Evolutionary conservation across 2,888 invertebrate genomes (phyloP).

Genomic region (Clepsis dumicolana): DNA sequence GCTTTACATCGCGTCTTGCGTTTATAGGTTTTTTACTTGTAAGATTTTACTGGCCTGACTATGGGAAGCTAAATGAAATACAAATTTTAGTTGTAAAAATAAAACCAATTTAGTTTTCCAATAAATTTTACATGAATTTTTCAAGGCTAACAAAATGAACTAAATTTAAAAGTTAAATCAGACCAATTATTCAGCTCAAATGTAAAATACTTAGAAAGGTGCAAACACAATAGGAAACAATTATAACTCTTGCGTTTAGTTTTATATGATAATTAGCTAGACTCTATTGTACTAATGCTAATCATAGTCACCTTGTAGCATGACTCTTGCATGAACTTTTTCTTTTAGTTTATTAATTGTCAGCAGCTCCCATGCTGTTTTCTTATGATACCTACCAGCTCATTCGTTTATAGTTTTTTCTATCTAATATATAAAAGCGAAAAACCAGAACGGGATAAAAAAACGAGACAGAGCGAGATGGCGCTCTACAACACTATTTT

Average conservation of each 20-base stretch:
- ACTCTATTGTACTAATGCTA: constrained; percentile 33
- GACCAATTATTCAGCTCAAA: background rate
- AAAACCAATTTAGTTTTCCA: background rate
- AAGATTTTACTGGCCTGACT: too few species aligned
- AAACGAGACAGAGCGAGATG: too few species aligned
- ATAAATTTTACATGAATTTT: background rate
- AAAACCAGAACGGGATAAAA: too few species aligned
- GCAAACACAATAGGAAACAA: background rate
- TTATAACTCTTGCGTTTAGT: background rate
- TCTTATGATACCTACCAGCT: too few species aligned
- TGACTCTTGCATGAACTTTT: constrained; percentile 15
- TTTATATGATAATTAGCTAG: background rate
- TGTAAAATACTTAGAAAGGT: background rate
- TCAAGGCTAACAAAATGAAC: background rate
- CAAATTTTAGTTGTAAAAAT: too few species aligned
- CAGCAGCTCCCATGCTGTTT: too few species aligned
- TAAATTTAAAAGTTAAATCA: background rate
- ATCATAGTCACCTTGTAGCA: constrained; percentile 7
- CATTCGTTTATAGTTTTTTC: too few species aligned
- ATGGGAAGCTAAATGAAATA: too few species aligned
- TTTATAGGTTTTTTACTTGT: too few species aligned
- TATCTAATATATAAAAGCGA: too few species aligned
- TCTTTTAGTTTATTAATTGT: background rate
- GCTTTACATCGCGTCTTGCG: too few species aligned
- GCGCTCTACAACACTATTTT: too few species aligned